Percentiles rank a stretch among this genome's conserved stretches.
Evolutionary conservation across 2,797 vertebrate genomes (phyloP).

Genomic region (Vespertilio murinus): DNA sequence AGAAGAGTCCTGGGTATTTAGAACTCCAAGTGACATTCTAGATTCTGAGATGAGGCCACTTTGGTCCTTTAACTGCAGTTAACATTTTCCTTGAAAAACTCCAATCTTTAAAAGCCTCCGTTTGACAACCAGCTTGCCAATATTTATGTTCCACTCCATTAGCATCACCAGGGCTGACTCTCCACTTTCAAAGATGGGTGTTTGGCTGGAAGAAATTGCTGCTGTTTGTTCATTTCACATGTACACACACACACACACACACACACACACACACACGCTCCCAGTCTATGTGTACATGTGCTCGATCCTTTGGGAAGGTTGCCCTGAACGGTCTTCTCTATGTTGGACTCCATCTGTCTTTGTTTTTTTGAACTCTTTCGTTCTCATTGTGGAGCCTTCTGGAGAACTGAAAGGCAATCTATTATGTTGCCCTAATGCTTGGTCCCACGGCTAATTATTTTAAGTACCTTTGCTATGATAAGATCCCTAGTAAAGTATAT

Average conservation of each 20-base stretch:
- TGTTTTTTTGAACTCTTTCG: constrained; percentile 43
- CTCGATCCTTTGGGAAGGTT: neutral
- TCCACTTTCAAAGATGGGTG: constrained; percentile 64
- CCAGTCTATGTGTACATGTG: neutral
- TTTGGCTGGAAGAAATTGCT: constrained; percentile 59
- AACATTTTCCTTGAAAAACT: constrained; percentile 73
- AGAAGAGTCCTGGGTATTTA: constrained; percentile 57
- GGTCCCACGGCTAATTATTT: constrained; percentile 31
- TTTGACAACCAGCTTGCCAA: constrained; percentile 69
- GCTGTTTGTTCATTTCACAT: constrained; percentile 50
- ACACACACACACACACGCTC: rapidly evolving
- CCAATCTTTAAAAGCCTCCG: constrained; percentile 61
- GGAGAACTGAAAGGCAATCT: neutral
- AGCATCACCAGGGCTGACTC: constrained; percentile 74
- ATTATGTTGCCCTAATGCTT: neutral
- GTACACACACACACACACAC: neutral
- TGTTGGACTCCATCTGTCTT: neutral
- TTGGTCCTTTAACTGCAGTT: constrained; percentile 64
- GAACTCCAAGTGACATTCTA: constrained; percentile 72
- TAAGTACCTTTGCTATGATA: constrained; percentile 39
- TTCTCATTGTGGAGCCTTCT: neutral
- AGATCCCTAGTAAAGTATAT: neutral
- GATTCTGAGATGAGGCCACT: constrained; percentile 69
- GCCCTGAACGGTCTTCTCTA: neutral
- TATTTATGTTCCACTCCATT: constrained; percentile 72